A percentile compares a stretch with the other conserved stretches of the same genome.
These are phyloP conservation scores for Mesocentrotus franciscanus DNA, from an alignment of 53 echinoderm and acorn worm species.

Conservation along the genomic window DNA sequence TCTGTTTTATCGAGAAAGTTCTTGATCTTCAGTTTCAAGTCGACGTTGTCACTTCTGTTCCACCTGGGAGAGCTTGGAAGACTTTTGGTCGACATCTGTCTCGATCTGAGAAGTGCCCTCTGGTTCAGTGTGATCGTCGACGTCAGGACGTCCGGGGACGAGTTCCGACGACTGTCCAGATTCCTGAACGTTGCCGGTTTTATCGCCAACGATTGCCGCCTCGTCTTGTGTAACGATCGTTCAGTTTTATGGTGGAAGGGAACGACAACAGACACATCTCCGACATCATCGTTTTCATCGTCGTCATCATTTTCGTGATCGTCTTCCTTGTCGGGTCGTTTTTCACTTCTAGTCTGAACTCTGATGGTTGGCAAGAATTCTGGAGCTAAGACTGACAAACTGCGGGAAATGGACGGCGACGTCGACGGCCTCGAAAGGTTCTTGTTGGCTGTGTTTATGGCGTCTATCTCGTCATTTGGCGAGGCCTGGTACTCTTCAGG, in stretches of 20 bases:
- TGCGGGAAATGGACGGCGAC: neutral
- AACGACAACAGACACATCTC: constrained; percentile 41
- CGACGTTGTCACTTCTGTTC: neutral
- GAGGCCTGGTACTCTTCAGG: neutral
- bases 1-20: constrained; percentile 55
- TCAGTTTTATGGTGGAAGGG: constrained; percentile 52
- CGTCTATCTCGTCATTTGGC: constrained; percentile 7
- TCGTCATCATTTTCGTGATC: constrained; percentile 5
- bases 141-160: constrained; percentile 71
- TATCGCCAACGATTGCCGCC: constrained; percentile 58
- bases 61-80: constrained; percentile 35
- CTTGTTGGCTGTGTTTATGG: neutral
- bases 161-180: constrained; percentile 74
- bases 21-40: constrained; percentile 43
- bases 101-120: neutral
- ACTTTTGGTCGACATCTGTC: neutral
- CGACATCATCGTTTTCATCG: neutral
- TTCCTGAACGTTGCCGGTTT: constrained; percentile 81
- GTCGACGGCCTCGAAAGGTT: constrained; percentile 12
- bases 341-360: constrained; percentile 6
- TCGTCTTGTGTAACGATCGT: constrained; percentile 52
- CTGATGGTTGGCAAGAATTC: constrained; percentile 52
- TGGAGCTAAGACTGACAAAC: constrained; percentile 42
- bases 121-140: neutral
- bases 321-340: neutral